phyloP scores from a whole-genome alignment of 2,888 invertebrate genomes.

The Lagria hirta region DNA sequence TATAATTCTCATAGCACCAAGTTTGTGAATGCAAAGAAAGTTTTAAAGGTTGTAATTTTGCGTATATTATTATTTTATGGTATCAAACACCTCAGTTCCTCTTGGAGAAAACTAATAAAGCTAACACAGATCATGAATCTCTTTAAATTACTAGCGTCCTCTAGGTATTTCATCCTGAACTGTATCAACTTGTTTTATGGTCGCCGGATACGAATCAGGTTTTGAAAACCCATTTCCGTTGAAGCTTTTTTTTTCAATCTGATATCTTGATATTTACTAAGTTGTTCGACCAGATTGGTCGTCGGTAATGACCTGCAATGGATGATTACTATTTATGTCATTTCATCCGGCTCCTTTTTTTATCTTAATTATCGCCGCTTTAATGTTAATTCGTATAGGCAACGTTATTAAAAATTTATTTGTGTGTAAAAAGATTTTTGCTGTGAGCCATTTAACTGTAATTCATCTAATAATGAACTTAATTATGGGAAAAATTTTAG shows the following conservation, averaged over 20 bases:
- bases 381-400: no score
- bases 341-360: conserved; percentile 12
- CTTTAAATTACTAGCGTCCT: conserved; percentile 30
- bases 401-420: no score
- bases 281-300: conserved; percentile 17
- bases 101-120: no score
- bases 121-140: no score
- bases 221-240: conserved; percentile 42
- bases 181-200: conserved; percentile 22
- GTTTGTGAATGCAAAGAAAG: no score
- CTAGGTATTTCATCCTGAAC: conserved; percentile 26
- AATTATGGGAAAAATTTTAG: conserved; percentile 20
- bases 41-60: no score
- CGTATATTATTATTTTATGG: no score
- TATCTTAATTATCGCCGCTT: neutral
- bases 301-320: conserved; percentile 26
- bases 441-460: conserved; percentile 8
- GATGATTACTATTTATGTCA: conserved; percentile 26
- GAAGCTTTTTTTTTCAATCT: conserved; percentile 23
- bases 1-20: no score
- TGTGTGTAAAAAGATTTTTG: no score
- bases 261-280: conserved; percentile 27
- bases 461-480: conserved; percentile 15
- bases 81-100: no score
- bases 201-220: conserved; percentile 40